Conservation (phyloP, 2,113 vertebrate genomes). For the Bos indicus region DNA sequence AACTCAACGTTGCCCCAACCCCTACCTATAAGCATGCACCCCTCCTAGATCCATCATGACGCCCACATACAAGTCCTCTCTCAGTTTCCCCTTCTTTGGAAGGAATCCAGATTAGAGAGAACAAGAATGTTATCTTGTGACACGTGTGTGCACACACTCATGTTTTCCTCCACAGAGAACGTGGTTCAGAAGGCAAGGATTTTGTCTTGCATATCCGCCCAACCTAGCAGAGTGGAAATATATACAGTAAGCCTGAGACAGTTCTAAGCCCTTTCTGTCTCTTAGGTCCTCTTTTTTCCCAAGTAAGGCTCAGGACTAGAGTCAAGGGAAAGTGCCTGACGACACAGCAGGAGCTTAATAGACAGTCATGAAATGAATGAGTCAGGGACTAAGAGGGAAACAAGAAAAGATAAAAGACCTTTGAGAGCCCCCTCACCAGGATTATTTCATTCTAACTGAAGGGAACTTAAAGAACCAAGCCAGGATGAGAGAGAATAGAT, state of each 20-base stretch:
- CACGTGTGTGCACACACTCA: rapidly evolving
- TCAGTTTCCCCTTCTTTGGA: background rate
- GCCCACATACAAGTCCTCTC: background rate
- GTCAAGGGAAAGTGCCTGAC: background rate
- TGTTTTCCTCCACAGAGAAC: conserved; percentile 4
- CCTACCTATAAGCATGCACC: background rate
- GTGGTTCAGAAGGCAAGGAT: background rate
- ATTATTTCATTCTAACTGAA: background rate
- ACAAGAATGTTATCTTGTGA: background rate
- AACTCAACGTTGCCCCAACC: background rate
- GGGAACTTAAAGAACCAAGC: background rate
- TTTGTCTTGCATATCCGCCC: background rate
- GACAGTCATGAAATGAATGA: background rate
- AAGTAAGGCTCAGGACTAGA: background rate
- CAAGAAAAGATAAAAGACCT: background rate
- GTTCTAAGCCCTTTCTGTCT: background rate
- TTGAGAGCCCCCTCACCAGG: background rate
- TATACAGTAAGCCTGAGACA: background rate
- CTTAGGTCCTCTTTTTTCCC: background rate
- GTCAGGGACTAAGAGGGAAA: background rate
- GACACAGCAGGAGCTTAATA: background rate
- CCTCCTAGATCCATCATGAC: background rate
- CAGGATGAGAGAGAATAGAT: background rate
- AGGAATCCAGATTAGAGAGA: background rate
- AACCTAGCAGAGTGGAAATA: background rate